Evolutionary conservation across 2,888 invertebrate species (phyloP).

Genomic region (Zootermopsis nevadensis): DNA sequence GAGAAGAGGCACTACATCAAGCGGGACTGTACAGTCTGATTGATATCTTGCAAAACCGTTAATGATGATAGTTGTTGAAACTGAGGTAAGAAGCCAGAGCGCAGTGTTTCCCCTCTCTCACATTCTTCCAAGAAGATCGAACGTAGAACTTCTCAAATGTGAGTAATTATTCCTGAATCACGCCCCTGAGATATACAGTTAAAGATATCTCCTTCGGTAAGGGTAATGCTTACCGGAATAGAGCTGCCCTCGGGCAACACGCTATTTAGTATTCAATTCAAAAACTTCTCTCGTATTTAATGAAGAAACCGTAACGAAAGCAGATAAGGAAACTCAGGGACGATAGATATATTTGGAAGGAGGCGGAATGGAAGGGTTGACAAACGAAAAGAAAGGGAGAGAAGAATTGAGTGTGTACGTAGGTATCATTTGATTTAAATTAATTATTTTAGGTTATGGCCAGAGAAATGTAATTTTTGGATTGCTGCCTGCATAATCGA

Average conservation of each 20-base stretch:
- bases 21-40: neutral
- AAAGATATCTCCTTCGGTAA: neutral
- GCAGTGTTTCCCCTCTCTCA: neutral
- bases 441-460: neutral
- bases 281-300: constrained; percentile 16
- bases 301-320: neutral
- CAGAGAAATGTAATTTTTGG: too few relatives aligned
- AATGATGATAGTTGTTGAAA: neutral
- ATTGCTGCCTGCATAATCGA: too few relatives aligned
- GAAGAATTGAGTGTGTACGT: neutral
- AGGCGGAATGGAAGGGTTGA: neutral
- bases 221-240: neutral
- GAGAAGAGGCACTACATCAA: neutral
- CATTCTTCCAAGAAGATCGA: neutral
- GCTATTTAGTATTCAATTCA: neutral
- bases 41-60: neutral
- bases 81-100: neutral
- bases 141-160: constrained; percentile 10
- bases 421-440: neutral
- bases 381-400: neutral
- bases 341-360: neutral
- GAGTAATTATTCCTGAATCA: constrained; percentile 10
- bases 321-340: neutral
- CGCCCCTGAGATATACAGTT: neutral
- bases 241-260: neutral